phyloP scores from a whole-genome alignment of 2,797 vertebrate species.

The Rhadinocentrus ornatus region DNA sequence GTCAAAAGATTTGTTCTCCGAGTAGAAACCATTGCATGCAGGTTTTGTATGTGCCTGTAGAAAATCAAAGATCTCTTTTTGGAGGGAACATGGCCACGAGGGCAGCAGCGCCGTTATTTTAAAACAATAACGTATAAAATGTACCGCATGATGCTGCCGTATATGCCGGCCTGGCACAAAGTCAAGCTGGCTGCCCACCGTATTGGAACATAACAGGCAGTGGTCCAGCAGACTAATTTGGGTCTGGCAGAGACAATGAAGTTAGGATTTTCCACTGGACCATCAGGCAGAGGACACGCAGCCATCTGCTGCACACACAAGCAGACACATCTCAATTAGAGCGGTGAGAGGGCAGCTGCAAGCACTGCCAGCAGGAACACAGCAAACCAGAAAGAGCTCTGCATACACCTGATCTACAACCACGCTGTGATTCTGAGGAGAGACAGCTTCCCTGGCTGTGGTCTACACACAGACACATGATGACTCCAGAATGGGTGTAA shows the following conservation, averaged over 20 bases:
- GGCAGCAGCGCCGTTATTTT: no score
- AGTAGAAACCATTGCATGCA: background rate
- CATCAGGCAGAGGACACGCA: slow-evolving; percentile 97
- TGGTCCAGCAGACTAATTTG: slow-evolving; percentile 89
- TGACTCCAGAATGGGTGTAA: no score
- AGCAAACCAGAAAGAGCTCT: slow-evolving; percentile 17
- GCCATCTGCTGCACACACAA: slow-evolving; percentile 94
- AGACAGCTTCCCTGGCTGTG: slow-evolving; percentile 24
- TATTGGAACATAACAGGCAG: slow-evolving; percentile 85
- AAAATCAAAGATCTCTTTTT: no score
- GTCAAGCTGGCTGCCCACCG: slow-evolving; percentile 78
- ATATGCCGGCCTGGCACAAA: slow-evolving; percentile 94
- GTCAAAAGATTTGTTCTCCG: slow-evolving; percentile 4
- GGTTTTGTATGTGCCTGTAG: background rate
- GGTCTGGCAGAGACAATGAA: slow-evolving; percentile 91
- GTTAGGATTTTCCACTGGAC: slow-evolving; percentile 98
- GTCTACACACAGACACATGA: slow-evolving; percentile 1
- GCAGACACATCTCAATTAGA: slow-evolving; percentile 95
- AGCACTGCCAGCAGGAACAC: slow-evolving; percentile 62
- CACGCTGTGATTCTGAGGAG: slow-evolving; percentile 26
- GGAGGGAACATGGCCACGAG: no score
- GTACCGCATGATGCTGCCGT: slow-evolving; percentile 74
- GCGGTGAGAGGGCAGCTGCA: slow-evolving; percentile 92
- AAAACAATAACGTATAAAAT: no score
- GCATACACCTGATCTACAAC: slow-evolving; percentile 10